Base-by-base conservation (phyloP, 2,888 invertebrate species). In the Spilarctia lutea region DNA sequence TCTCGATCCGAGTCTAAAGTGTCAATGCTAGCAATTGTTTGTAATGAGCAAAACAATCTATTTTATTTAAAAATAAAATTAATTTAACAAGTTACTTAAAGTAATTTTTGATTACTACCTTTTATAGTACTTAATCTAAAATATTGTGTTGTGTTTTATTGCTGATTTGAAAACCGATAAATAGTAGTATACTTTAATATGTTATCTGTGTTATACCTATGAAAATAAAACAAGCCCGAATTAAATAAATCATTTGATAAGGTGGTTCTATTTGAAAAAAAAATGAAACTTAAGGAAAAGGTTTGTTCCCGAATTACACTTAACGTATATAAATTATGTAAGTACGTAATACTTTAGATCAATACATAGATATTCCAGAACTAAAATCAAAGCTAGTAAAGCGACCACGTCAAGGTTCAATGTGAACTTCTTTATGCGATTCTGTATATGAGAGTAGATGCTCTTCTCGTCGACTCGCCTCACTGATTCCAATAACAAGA, bases 1-100 rank as follows among this genome's bases (percentile, higher is more conserved):
- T 90, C 88, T 91, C 91, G 91, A 93, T 94, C 95, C 94, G 94
- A 93, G 91, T 94, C 87, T 86, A 85, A 84, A 89, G 90, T 92
- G 92, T 94, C 94, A 94, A 93, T 94, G 93, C 92, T 93, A 87
- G 72, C 75, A 79, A 83, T 87, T 86, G 81, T 88, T 83, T 83
- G 76, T 70, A 16, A 65, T 68, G 39, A 24, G 16, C 66, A 63
- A 30, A 30, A 4, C 16, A 63, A 30, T 60, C 3, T 63, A 30
- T 63, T 18, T 63, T 27, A 63, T 63, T 27, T n/a, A n/a, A n/a
- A n/a, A n/a, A n/a, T n/a, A n/a, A n/a, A n/a, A n/a, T n/a, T n/a
- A 60, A 60, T 27, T 11, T 13, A 27, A 30, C 27, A 30, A 30
- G 18, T 6, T 63, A 30, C 7, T 63, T 30, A 13, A 16, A 60